Conservation (phyloP, 1,140 invertebrate genomes). For the Caerostris extrusa region DNA sequence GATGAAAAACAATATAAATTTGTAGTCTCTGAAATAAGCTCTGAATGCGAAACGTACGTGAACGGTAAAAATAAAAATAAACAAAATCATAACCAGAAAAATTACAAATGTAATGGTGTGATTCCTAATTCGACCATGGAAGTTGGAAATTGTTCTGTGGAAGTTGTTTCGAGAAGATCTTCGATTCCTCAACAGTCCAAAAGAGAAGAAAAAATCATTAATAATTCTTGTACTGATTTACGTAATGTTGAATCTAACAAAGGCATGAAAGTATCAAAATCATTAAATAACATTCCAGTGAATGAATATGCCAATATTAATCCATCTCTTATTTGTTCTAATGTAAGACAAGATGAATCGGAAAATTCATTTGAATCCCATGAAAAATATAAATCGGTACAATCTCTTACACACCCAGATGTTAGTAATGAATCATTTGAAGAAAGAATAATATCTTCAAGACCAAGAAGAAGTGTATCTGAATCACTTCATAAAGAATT, state of each 20-base stretch:
- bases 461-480: background rate
- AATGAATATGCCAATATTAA: constrained; percentile 65
- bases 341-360: background rate
- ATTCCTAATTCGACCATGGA: constrained; percentile 40
- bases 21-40: background rate
- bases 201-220: constrained; percentile 22
- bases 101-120: constrained; percentile 64
- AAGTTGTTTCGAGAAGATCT: background rate
- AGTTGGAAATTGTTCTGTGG: background rate
- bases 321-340: background rate
- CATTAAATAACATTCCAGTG: background rate
- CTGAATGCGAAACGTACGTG: background rate
- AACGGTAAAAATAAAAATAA: background rate
- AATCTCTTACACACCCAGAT: background rate
- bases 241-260: background rate
- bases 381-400: background rate
- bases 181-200: background rate
- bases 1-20: background rate
- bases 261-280: background rate
- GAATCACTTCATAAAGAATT: background rate
- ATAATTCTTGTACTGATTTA: background rate
- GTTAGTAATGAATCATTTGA: background rate
- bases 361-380: background rate
- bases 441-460: background rate
- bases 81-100: background rate